Conservation (phyloP, 1,140 invertebrate genomes). For the Telenomus remus region DNA sequence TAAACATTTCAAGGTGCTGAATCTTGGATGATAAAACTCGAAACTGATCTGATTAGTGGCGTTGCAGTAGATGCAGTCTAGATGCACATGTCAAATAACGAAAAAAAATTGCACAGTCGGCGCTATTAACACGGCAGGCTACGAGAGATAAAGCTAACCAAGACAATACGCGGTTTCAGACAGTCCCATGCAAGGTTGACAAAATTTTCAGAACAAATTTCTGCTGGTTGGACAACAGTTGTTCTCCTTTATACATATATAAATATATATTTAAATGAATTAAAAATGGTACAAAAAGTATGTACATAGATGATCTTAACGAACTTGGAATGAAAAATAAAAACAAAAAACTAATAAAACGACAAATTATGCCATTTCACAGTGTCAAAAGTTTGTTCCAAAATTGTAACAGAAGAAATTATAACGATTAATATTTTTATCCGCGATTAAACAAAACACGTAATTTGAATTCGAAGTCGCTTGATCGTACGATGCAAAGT, state of each 20-base stretch:
- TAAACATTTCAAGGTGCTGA: too few species aligned
- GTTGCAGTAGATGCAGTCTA: too few species aligned
- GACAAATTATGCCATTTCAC: constrained; percentile 24
- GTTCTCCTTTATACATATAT: constrained; percentile 21
- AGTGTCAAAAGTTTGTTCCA: constrained; percentile 33
- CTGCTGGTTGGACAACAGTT: constrained; percentile 9
- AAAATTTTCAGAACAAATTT: too few species aligned
- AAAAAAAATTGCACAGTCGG: too few species aligned
- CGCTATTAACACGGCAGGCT: too few species aligned
- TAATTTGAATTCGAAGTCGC: not conserved
- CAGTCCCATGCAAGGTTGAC: too few species aligned
- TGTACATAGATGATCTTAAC: constrained; percentile 27
- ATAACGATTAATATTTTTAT: constrained; percentile 23
- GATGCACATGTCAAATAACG: too few species aligned
- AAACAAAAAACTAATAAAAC: too few species aligned
- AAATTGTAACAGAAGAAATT: constrained; percentile 12
- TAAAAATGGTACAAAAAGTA: constrained; percentile 6
- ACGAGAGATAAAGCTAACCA: constrained; percentile 13
- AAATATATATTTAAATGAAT: constrained; percentile 1
- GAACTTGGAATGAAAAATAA: constrained; percentile 11
- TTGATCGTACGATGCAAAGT: constrained; percentile 32
- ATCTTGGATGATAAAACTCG: too few species aligned
- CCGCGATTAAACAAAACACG: not conserved
- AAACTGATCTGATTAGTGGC: too few species aligned
- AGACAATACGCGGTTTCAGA: constrained; percentile 29